Evolutionary conservation across 2,888 invertebrate genomes (phyloP).

Genomic region (Drosophila meridiana): DNA sequence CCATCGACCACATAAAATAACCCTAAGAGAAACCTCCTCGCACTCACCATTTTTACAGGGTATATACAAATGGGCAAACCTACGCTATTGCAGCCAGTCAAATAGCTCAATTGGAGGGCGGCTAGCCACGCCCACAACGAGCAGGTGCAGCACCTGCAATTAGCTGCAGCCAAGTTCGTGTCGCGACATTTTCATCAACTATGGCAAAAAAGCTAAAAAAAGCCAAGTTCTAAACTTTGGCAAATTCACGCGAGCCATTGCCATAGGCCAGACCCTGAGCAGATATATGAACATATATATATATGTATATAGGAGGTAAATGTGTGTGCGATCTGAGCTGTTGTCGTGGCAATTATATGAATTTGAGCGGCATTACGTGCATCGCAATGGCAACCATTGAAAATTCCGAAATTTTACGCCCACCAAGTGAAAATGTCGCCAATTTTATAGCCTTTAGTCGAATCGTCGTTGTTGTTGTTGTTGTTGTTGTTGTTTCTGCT

Average conservation of each 20-base stretch:
- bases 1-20: background rate
- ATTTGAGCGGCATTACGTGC: conserved; percentile 42
- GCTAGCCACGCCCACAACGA: conserved; percentile 64
- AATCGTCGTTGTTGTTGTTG: conserved; percentile 23
- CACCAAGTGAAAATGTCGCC: conserved; percentile 50
- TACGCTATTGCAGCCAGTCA: conserved; percentile 31
- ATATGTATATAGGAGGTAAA: background rate
- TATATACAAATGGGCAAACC: conserved; percentile 22
- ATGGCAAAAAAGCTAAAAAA: conserved; percentile 1
- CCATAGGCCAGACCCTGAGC: conserved; percentile 19
- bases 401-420: conserved; percentile 32
- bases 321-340: conserved; percentile 11
- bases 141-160: conserved; percentile 53
- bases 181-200: conserved; percentile 45
- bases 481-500: background rate
- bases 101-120: conserved; percentile 68
- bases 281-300: background rate
- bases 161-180: conserved; percentile 66
- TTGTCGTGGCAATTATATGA: conserved; percentile 43
- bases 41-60: conserved; percentile 17
- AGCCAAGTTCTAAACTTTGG: conserved; percentile 84
- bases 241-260: conserved; percentile 83
- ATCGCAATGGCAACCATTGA: conserved; percentile 34
- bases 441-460: conserved; percentile 25
- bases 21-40: background rate